These are phyloP conservation scores for Anser cygnoides DNA, from an alignment of 2,113 vertebrate species.

Conservation along the genomic window DNA sequence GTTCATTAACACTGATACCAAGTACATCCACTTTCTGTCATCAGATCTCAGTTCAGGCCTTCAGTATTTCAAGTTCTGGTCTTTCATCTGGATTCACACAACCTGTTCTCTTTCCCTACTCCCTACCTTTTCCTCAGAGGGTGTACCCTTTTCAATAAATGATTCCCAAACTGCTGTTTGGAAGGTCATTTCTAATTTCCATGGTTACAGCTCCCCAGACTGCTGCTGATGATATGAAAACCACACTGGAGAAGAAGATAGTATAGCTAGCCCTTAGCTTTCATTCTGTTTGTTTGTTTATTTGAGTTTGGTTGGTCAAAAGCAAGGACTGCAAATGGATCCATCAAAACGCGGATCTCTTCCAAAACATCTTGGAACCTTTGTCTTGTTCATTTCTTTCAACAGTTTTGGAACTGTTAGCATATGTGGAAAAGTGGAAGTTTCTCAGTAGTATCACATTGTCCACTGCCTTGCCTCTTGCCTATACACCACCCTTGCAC, in stretches of 20 bases:
- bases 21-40: conserved; percentile 51
- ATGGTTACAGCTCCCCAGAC: conserved; percentile 1
- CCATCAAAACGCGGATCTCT: neutral
- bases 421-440: neutral
- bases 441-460: neutral
- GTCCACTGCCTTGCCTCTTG: neutral
- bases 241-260: neutral
- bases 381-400: neutral
- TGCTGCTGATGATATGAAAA: conserved; percentile 4
- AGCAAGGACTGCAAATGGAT: neutral
- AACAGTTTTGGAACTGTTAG: neutral
- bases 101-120: neutral
- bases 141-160: conserved; percentile 42
- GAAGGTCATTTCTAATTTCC: conserved; percentile 22
- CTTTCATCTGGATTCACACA: conserved; percentile 33
- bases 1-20: conserved; percentile 51
- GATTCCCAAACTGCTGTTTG: neutral
- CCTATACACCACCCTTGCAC: too few relatives aligned
- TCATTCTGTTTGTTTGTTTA: neutral
- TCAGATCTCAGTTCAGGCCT: conserved; percentile 30
- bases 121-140: neutral
- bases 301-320: neutral
- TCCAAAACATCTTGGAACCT: neutral
- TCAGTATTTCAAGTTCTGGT: neutral
- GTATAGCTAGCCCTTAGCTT: neutral